Percentiles rank a stretch among this genome's conserved stretches.
phyloP scores from a whole-genome alignment of 2,797 vertebrate species.

The Gouania willdenowi region DNA sequence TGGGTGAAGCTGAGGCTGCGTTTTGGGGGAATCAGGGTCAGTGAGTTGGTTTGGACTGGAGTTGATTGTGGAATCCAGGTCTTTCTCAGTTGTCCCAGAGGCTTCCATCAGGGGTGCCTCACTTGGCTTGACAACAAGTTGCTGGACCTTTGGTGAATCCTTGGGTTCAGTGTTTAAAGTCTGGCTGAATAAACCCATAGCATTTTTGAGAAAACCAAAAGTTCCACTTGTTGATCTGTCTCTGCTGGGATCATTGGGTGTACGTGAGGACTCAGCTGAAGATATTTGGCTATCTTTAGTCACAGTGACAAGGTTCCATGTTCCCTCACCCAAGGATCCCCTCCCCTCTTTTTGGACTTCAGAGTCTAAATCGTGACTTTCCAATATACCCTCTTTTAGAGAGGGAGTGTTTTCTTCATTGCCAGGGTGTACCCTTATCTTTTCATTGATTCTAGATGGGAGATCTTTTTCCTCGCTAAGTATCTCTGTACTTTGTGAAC shows the following conservation, averaged over 20 bases:
- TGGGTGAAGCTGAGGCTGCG: background rate
- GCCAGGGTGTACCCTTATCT: background rate
- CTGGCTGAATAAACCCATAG: constrained; percentile 36
- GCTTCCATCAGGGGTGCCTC: background rate
- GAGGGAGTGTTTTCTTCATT: background rate
- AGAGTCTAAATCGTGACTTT: background rate
- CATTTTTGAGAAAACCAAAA: constrained; percentile 30
- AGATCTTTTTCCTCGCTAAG: background rate
- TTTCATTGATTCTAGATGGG: background rate
- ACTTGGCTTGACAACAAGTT: background rate
- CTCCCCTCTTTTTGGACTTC: background rate
- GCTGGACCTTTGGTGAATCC: background rate
- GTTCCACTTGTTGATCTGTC: background rate
- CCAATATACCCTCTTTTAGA: background rate
- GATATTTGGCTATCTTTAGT: background rate
- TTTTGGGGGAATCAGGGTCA: background rate
- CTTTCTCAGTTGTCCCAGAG: constrained; percentile 12
- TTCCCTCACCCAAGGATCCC: background rate
- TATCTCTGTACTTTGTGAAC: background rate
- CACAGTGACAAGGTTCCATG: background rate
- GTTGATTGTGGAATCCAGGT: constrained; percentile 1
- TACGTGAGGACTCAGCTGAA: background rate
- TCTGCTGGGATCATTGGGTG: background rate
- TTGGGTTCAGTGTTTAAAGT: background rate
- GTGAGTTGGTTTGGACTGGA: constrained; percentile 3